Evolutionary conservation across 2,888 invertebrate species (phyloP), one percentile per base, ranked within the genome.

Genomic region (Rhyacophila evoluta): DNA sequence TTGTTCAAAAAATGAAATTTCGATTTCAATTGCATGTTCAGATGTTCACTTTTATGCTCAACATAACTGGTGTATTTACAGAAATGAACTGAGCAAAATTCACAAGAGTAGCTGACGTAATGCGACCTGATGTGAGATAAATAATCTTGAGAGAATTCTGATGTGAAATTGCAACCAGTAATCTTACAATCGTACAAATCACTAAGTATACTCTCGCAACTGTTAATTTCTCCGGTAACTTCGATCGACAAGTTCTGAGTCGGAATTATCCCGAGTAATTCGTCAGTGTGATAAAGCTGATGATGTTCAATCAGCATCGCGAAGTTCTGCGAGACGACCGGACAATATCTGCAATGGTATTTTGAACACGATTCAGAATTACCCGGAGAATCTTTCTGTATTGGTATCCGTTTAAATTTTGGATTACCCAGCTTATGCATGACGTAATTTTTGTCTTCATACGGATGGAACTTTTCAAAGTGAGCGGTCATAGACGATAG

Each of bases 401-500:
- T 10, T 12, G 10, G 15, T 6, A 55, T 72, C 36, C 37, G 71
- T 29, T 79, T 79, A 8, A 71, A 67, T 74, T 79, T 83, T 11
- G 85, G 85, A 3, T 82, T 36, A 0, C 84, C 83, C 1, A 86
- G 79, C 75, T 85, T 87, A 76, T 84, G 85, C 71, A 84, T 84
- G 0, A 86, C 85, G 78, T 87, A 88, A 81, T 87, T 86, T 0
- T 85, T 74, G 0, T 83, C 82, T 0, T 79, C 69, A 25, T 83
- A 82, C 0, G 85, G 83, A 72, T 89, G 89, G 1, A 19, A 19
- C 0, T 36, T 25, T 0, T 82, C 81, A 81, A 89, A 88, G 77
- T 91, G 92, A 0, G 84, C 84, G 29, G 86, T 79, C 27, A 89
- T 84, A 0, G 84, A 83, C 15, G 83, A 55, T n/a, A 88, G 83